Conservation (phyloP, 2,113 vertebrate genomes). For the Sula dactylatra region DNA sequence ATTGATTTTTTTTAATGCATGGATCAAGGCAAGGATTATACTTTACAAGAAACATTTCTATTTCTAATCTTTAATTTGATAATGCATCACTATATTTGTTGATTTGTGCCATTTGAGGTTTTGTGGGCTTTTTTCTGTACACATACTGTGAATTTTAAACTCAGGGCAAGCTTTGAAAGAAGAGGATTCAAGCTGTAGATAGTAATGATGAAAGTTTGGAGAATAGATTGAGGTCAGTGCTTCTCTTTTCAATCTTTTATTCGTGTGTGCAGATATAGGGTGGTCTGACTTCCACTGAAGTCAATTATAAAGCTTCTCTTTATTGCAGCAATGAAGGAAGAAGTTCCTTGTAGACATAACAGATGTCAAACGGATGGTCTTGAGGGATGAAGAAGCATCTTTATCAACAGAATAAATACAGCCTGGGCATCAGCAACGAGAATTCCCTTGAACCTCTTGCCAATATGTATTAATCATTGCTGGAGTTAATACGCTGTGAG, state of each 20-base stretch:
- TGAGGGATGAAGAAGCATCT: background rate
- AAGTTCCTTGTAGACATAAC: background rate
- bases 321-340: background rate
- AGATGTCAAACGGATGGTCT: background rate
- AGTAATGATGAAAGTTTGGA: background rate
- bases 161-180: background rate
- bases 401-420: background rate
- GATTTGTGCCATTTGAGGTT: background rate
- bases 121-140: background rate
- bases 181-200: background rate
- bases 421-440: background rate
- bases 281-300: background rate
- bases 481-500: rapidly evolving
- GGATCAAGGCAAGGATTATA: slow-evolving; percentile 37
- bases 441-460: background rate
- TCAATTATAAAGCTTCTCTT: background rate
- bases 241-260: background rate
- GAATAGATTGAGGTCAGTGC: background rate
- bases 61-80: slow-evolving; percentile 57
- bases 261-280: rapidly evolving
- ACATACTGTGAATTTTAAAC: background rate
- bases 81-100: background rate
- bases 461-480: rapidly evolving
- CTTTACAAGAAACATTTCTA: slow-evolving; percentile 18
- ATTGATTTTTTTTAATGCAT: slow-evolving; percentile 47